Evolutionary conservation across 1,140 invertebrate species (phyloP).

Genomic region (Plectrocnemia conspersa): DNA sequence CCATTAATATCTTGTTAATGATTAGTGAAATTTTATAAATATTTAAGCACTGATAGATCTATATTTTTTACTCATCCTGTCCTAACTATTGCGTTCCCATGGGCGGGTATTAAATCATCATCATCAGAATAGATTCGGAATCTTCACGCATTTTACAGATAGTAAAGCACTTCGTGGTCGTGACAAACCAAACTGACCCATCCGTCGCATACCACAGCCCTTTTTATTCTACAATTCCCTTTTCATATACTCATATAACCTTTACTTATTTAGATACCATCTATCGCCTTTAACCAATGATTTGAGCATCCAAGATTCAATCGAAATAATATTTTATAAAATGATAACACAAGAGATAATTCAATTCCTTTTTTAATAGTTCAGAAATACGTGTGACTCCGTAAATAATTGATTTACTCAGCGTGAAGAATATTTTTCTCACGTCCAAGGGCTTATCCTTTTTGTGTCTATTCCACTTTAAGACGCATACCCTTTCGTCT

Average conservation of each 20-base stretch:
- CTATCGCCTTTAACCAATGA: not conserved
- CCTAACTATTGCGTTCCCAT: slow-evolving; percentile 11
- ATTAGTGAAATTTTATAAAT: too few relatives aligned
- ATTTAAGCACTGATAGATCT: not conserved
- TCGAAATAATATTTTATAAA: too few relatives aligned
- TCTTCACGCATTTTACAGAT: slow-evolving; percentile 20
- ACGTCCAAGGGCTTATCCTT: not conserved
- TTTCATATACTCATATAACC: not conserved
- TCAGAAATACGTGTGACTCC: too few relatives aligned
- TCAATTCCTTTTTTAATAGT: too few relatives aligned
- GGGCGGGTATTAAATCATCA: slow-evolving; percentile 22
- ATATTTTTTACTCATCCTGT: not conserved
- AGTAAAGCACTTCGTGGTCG: slow-evolving; percentile 14
- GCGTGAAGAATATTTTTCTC: slow-evolving; percentile 11
- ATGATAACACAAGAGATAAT: too few relatives aligned
- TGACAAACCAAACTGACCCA: slow-evolving; percentile 18
- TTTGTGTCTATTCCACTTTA: not conserved
- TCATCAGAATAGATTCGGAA: slow-evolving; percentile 22
- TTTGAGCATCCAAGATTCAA: too few relatives aligned
- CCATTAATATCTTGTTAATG: too few relatives aligned
- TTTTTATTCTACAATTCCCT: not conserved
- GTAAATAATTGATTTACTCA: slow-evolving; percentile 4
- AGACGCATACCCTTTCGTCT: not conserved
- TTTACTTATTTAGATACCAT: not conserved
- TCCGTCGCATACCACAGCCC: slow-evolving; percentile 13